Conservation (phyloP, 2,888 invertebrate species). For the Amiota mariae region DNA sequence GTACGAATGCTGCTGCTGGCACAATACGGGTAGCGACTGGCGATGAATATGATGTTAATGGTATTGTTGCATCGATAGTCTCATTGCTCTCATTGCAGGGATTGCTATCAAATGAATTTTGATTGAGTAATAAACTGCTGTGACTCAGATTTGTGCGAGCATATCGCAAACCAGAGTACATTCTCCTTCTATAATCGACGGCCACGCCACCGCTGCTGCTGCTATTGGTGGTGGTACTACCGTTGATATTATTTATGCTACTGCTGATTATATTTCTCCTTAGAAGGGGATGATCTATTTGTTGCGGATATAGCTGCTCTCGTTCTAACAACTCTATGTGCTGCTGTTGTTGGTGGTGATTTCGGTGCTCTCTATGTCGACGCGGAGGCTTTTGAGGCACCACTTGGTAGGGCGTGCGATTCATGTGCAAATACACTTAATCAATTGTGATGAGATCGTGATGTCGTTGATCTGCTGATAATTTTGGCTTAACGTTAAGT, state of each 20-base stretch:
- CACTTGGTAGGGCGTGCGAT: slow-evolving; percentile 42
- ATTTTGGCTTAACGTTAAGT: no score
- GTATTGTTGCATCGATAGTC: slow-evolving; percentile 41
- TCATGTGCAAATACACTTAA: slow-evolving; percentile 44
- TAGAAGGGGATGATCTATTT: no score
- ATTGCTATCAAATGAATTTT: slow-evolving; percentile 59
- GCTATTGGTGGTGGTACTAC: slow-evolving; percentile 23
- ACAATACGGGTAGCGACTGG: slow-evolving; percentile 17
- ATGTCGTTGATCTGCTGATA: no score
- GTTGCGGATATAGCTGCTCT: neutral
- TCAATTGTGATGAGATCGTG: no score
- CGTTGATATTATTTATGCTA: slow-evolving; percentile 34
- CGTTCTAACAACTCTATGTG: slow-evolving; percentile 1
- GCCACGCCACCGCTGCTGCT: slow-evolving; percentile 33
- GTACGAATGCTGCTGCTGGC: slow-evolving; percentile 41
- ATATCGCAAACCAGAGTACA: slow-evolving; percentile 71
- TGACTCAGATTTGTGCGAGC: slow-evolving; percentile 72
- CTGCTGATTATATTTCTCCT: slow-evolving; percentile 14
- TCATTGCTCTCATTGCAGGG: slow-evolving; percentile 61
- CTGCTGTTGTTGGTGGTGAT: slow-evolving; percentile 32
- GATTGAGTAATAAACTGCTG: slow-evolving; percentile 67
- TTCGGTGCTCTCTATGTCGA: slow-evolving; percentile 39
- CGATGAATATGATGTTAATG: slow-evolving; percentile 34
- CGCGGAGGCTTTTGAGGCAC: slow-evolving; percentile 55
- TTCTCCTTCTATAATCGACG: slow-evolving; percentile 45